Evolutionary conservation across 2,888 invertebrate species (phyloP).

Genomic region (Nymphalis c-album): DNA sequence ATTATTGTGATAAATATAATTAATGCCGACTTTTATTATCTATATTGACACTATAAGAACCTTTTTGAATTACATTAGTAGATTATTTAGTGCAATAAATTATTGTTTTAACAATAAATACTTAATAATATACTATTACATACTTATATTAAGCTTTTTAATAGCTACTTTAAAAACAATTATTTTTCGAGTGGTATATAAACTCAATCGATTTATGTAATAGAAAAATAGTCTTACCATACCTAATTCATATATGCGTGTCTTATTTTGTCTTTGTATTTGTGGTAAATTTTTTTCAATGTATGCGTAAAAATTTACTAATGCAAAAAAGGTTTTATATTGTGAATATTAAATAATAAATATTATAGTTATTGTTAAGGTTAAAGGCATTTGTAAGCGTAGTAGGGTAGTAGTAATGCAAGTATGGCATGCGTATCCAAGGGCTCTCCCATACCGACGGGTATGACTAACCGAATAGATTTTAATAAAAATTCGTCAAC

Average conservation of each 20-base stretch:
- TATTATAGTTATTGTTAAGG: neutral
- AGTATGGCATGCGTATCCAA: no score
- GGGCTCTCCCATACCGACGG: slow-evolving; percentile 5
- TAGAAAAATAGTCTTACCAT: no score
- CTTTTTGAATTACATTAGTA: neutral
- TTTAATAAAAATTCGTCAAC: slow-evolving; percentile 34
- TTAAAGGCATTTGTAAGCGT: neutral
- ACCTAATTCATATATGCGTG: no score
- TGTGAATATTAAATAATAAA: no score
- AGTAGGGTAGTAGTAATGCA: neutral
- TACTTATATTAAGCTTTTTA: no score
- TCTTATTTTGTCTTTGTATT: no score
- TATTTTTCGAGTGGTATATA: no score
- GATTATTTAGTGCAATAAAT: neutral
- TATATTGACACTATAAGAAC: neutral
- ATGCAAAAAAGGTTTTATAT: no score
- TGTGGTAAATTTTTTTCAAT: no score
- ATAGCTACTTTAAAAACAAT: no score
- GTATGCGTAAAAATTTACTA: no score
- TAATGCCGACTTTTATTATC: slow-evolving; percentile 3
- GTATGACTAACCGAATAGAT: slow-evolving; percentile 10
- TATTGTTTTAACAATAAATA: neutral
- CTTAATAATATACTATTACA: neutral
- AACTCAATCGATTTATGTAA: no score
- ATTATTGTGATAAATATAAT: slow-evolving; percentile 14